These are phyloP conservation scores for Tubulanus polymorphus DNA, from an alignment of 2,888 invertebrate genomes.

Conservation along the genomic window DNA sequence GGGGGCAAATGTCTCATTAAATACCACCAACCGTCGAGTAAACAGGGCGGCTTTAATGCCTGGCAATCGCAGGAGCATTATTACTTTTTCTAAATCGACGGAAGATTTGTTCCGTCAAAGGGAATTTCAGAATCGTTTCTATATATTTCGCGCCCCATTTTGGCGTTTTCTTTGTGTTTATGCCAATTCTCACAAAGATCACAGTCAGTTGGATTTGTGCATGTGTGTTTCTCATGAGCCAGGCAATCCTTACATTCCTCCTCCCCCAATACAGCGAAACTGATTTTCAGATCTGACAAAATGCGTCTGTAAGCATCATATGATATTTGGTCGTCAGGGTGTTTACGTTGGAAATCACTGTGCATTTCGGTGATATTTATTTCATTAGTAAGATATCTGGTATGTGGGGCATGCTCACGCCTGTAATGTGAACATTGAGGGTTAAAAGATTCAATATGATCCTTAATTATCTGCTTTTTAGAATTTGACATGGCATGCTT, in stretches of 20 bases:
- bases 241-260: not conserved
- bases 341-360: too few species aligned
- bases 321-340: too few species aligned
- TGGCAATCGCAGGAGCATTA: conserved; percentile 17
- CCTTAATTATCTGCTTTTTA: too few species aligned
- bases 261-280: conserved; percentile 6
- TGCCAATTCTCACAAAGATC: not conserved
- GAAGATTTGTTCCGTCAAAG: too few species aligned
- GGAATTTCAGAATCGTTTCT: not conserved
- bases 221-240: not conserved
- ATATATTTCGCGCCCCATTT: not conserved
- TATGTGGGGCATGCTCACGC: too few species aligned
- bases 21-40: conserved; percentile 12
- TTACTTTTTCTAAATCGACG: conserved; percentile 18
- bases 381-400: too few species aligned
- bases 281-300: conserved; percentile 12
- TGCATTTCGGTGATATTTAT: too few species aligned
- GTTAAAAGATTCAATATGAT: too few species aligned
- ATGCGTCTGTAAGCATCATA: too few species aligned
- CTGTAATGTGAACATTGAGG: too few species aligned
- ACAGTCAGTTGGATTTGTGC: not conserved
- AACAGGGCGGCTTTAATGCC: conserved; percentile 14
- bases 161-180: not conserved
- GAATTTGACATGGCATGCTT: too few species aligned
- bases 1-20: conserved; percentile 13